Evolutionary conservation across 2,888 invertebrate genomes (phyloP), one percentile per base, ranked within the genome.

Genomic region (Nomada fucata): DNA sequence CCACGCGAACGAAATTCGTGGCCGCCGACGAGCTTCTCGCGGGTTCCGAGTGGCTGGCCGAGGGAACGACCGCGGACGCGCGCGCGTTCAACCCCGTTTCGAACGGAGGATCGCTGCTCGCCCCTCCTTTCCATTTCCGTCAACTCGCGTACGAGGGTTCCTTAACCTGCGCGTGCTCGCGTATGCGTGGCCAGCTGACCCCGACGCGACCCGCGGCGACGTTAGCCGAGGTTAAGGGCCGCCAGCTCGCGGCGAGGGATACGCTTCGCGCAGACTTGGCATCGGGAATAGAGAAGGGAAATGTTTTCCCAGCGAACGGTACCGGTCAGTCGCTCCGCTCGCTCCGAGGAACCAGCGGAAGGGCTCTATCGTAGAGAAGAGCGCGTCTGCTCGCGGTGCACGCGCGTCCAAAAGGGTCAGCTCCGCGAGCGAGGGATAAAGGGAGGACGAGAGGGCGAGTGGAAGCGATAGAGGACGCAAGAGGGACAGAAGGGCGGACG

Each of bases 211-310:
- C 86, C 79, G 29, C 72, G 79, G 74, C 75, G 75, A 83, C 80
- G 84, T 81, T 87, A 61, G 63, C 84, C 86, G 85, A 86, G 86
- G 86, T 85, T 86, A 86, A 85, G 86, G 82, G 72, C 69, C 79
- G 67, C 59, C 60, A 23, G 53, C 63, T 20, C 13, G 15, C 11
- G 4, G 52, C 44, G 63, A 23, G 61, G 44, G 15, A 64, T 60
- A 64, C 50, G 67, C 47, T 29, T 53, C 59, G 52, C 29, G 18
- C 18, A 23, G 52, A 26, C 44, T 26, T 26, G 15, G 10, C 11
- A 47, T 15, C 3, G 44, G 10, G 44, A 2, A 44, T 13, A 44
- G 13, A 15, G 47, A 7, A 15, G 10, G 47, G 15, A 3, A 15
- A 47, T 47, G 47, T 47, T 44, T 44, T 44, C 44, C 7, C 44